phyloP scores from a whole-genome alignment of 1,140 invertebrate genomes.

The Zeugodacus cucurbitae region DNA sequence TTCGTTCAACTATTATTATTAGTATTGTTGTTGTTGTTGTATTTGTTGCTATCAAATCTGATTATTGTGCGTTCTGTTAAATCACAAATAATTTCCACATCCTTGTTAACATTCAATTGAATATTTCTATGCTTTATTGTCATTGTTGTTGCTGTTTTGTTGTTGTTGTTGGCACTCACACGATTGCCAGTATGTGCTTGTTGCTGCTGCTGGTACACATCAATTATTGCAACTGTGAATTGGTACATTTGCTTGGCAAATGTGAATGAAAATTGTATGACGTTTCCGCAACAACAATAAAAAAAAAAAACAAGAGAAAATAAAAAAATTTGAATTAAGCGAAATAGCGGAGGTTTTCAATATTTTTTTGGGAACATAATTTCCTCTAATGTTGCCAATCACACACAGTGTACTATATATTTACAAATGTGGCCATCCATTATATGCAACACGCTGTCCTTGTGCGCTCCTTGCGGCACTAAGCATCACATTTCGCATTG shows the following conservation, averaged over 20 bases:
- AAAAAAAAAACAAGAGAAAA: neutral
- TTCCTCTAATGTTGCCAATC: neutral
- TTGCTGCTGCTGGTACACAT: neutral
- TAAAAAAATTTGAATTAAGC: neutral
- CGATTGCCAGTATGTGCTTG: neutral
- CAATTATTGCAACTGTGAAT: neutral
- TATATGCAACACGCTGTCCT: neutral
- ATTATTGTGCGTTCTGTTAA: constrained; percentile 37
- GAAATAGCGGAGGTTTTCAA: neutral
- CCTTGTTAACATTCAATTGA: constrained; percentile 40
- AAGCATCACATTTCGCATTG: neutral
- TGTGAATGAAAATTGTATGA: neutral
- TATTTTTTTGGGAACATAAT: neutral
- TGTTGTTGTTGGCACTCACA: neutral
- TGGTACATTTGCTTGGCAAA: neutral
- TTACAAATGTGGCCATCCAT: too few relatives aligned
- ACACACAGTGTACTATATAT: neutral
- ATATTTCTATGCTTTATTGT: neutral
- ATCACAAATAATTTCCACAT: constrained; percentile 43
- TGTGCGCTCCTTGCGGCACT: neutral
- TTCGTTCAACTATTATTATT: neutral
- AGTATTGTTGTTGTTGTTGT: too few relatives aligned
- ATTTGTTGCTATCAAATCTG: constrained; percentile 23
- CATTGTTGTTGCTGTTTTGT: neutral
- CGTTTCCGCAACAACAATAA: neutral